Evolutionary conservation across 2,113 vertebrate genomes (phyloP).

Genomic region (Callocephalon fimbriatum): DNA sequence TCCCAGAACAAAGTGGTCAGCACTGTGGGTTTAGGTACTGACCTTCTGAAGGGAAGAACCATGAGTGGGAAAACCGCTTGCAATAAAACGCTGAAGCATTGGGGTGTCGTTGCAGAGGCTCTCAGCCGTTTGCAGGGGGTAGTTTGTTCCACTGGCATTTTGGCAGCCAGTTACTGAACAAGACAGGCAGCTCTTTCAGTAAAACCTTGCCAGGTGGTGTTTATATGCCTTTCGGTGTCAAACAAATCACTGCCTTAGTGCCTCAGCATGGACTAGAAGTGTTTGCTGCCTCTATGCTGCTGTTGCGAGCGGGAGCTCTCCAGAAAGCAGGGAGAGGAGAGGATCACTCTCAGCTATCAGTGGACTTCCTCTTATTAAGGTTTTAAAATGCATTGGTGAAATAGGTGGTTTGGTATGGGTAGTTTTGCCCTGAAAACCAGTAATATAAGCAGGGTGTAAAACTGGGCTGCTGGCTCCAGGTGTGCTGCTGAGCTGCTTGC

Average conservation of each 20-base stretch:
- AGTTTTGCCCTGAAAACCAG: not conserved
- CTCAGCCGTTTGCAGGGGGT: accelerated
- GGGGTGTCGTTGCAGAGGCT: not conserved
- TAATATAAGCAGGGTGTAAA: not conserved
- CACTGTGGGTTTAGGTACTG: not conserved
- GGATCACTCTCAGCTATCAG: not conserved
- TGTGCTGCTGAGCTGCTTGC: not conserved
- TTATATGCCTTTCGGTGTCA: not conserved
- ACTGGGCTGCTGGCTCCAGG: not conserved
- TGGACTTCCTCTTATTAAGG: not conserved
- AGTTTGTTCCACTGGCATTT: not conserved
- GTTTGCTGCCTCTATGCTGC: not conserved
- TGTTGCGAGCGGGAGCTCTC: accelerated
- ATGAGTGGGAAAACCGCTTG: accelerated
- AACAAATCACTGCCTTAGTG: not conserved
- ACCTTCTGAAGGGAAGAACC: not conserved
- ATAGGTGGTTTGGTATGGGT: not conserved
- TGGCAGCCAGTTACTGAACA: accelerated
- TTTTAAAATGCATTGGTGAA: not conserved
- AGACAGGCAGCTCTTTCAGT: not conserved
- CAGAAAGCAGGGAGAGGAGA: not conserved
- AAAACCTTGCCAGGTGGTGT: not conserved
- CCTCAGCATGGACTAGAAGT: not conserved
- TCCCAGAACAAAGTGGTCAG: not conserved
- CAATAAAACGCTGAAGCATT: not conserved